Evolutionary conservation across 2,888 invertebrate genomes (phyloP), one percentile per base, ranked within the genome.

Genomic region (Troides helena): DNA sequence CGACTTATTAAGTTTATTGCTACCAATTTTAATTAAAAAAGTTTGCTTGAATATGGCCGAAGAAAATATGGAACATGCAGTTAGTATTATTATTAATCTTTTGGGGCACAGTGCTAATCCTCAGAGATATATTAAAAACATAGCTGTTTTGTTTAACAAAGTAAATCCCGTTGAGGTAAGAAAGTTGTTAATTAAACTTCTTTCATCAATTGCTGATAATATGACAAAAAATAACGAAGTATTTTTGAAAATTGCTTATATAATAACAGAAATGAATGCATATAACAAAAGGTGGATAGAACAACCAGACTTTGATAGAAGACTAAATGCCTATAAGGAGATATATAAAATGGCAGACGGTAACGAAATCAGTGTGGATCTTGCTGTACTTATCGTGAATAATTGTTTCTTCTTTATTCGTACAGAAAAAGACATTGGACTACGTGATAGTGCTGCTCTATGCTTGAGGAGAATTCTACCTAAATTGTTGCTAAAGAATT

Each of bases 251-350:
- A 91, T 94, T 67, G 92, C 94, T 0, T 84, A 92, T 18, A 80
- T 96, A 18, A 86, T 96, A 3, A 82, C 84, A 7, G 94, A 96
- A 83, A 93, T 99, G 77, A 99, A 99, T 87, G 95, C 98, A 0
- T 98, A 95, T 94, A 97, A 99, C 86, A 94, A 94, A 61, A 95
- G 95, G 73, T 97, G 97, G 95, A 94, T 99, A n/a, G 98, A 99
- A 77, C 98, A 99, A 82, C 98, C 99, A 0, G 98, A 99, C 88
- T 98, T 97, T 78, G 95, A 96, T 72, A 94, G 94, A 76, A 94
- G 99, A 76, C 92, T 98, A 30, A 95, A 96, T 67, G 96, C 96
- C 0, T 97, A 97, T 77, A 95, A 94, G 77, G 88, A 93, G 76
- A 94, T 98, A 58, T 94, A 94, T 72, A 81, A 90, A 61, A 81